Evolutionary conservation across 2,113 vertebrate genomes (phyloP), one percentile per base, ranked within the genome.

Genomic region (Hucho hucho): DNA sequence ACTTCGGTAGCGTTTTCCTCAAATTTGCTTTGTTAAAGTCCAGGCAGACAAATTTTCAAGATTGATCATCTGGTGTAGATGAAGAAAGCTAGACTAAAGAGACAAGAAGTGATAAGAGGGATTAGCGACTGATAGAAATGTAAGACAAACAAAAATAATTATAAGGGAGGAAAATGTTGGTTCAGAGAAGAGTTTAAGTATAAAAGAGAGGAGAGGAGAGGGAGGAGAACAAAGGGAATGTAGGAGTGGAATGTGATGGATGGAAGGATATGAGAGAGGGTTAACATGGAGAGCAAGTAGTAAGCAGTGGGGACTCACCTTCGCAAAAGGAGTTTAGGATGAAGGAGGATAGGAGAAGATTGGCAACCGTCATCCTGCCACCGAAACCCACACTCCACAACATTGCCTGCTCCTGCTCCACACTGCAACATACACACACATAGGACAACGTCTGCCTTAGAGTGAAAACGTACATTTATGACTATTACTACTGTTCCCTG

Each of bases 261-360:
- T 64, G 59, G 68, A 56, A 59, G 53, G 25, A 56, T 43, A 72
- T 70, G 58, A 25, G 29, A 16, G 32, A 11, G 14, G 58, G 32
- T 22, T 20, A 53, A n/a, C 25, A 18, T 32, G 46, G 47, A 56
- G 70, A 73, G 66, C 70, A 58, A 64, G 1, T 37, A 37, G 32
- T 37, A 37, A 37, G 43, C 49, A 25, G 37, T 14, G 1, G 47
- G 4, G 12, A 83, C 91, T 90, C 83, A 94, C 93, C 90, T 93
- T 90, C 87, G 79, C 86, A 91, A 72, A 90, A 64, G 61, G 88
- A 86, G 65, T 87, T 88, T 47, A 94, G 77, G 69, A 92, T 67
- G 80, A 93, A 75, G 74, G 89, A 85, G 65, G 89, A 87, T 76
- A 94, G 85, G 69, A 94, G 84, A 80, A 94, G 79, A 84, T 84